Conservation (phyloP, 2,797 vertebrate species). For the Cirrhinus molitorella region DNA sequence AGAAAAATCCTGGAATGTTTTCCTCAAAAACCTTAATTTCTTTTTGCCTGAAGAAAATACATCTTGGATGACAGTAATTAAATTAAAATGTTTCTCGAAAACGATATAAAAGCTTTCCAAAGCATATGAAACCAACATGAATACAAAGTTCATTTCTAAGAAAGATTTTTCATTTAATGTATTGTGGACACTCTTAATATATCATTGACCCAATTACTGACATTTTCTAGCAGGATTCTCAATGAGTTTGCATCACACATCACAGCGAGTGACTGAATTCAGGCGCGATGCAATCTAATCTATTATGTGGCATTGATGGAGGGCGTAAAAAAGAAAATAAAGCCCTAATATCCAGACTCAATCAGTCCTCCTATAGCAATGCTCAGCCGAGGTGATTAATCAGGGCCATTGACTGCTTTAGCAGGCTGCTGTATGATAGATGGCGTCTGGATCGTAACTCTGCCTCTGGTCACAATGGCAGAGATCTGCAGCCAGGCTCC, state of each 20-base stretch:
- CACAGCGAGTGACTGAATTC: conserved; percentile 23
- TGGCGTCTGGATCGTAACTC: conserved; percentile 51
- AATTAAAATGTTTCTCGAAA: neutral
- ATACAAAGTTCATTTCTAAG: neutral
- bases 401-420: conserved; percentile 54
- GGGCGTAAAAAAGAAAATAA: conserved; percentile 37
- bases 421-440: conserved; percentile 53
- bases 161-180: neutral
- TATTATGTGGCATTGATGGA: conserved; percentile 51
- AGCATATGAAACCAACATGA: neutral
- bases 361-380: conserved; percentile 46
- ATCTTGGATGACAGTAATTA: too few relatives aligned
- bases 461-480: conserved; percentile 49
- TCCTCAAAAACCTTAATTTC: too few relatives aligned
- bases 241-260: neutral
- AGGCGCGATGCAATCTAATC: conserved; percentile 43
- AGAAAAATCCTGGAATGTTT: too few relatives aligned
- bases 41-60: too few relatives aligned
- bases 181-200: neutral
- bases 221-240: conserved; percentile 1
- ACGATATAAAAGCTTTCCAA: neutral
- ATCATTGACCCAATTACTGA: neutral
- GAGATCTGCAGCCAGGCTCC: conserved; percentile 45
- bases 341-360: conserved; percentile 47
- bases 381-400: conserved; percentile 49